These are phyloP conservation scores for Gallinago solitaria DNA, from an alignment of 2,797 vertebrate species.

Conservation along the genomic window DNA sequence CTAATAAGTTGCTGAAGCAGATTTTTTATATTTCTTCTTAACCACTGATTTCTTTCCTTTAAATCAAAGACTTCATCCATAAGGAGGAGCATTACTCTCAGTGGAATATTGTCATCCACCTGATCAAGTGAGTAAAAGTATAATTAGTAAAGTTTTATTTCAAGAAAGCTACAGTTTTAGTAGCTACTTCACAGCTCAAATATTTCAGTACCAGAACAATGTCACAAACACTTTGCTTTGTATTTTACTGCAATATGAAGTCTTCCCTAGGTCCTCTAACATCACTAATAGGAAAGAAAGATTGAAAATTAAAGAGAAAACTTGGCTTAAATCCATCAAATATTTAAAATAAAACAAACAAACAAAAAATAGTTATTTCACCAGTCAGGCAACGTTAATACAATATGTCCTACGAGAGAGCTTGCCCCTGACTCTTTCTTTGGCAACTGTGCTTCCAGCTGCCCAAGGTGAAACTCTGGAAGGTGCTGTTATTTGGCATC, in stretches of 20 bases:
- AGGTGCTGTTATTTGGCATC: background rate
- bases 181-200: background rate
- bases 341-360: background rate
- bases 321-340: background rate
- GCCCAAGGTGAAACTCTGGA: background rate
- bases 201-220: background rate
- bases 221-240: background rate
- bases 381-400: background rate
- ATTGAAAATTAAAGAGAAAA: background rate
- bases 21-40: conserved; percentile 98
- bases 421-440: background rate
- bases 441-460: background rate
- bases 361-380: background rate
- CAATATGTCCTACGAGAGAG: background rate
- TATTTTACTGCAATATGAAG: background rate
- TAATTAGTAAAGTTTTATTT: background rate
- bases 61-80: conserved; percentile 99
- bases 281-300: background rate
- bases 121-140: conserved; percentile 62
- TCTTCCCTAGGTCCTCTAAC: background rate
- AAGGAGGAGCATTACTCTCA: conserved; percentile 95
- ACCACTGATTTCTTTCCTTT: conserved; percentile 98
- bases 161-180: background rate
- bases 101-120: conserved; percentile 97
- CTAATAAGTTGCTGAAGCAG: conserved; percentile 96